These are phyloP conservation scores for Oligia strigilis DNA, from an alignment of 2,888 invertebrate genomes.

Conservation along the genomic window DNA sequence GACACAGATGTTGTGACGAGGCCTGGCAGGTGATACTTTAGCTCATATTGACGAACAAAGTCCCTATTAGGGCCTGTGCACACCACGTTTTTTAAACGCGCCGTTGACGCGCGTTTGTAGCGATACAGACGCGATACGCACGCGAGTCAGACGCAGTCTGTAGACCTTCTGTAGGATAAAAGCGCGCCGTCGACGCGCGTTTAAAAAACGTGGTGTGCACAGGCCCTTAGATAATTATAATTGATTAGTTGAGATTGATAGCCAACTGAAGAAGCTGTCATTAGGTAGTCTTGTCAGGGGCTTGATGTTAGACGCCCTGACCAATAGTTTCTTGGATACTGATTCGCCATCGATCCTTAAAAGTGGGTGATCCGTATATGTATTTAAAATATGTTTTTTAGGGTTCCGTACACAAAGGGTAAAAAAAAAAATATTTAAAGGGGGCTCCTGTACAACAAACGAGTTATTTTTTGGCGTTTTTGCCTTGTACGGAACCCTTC, in stretches of 20 bases:
- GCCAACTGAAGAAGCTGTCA: neutral
- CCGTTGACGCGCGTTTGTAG: too few relatives aligned
- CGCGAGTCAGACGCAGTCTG: too few relatives aligned
- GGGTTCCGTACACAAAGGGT: too few relatives aligned
- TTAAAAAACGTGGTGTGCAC: too few relatives aligned
- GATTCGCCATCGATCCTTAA: neutral
- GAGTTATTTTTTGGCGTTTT: too few relatives aligned
- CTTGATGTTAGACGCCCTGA: neutral
- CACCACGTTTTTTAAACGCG: too few relatives aligned
- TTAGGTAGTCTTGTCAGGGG: neutral
- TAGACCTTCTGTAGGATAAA: too few relatives aligned
- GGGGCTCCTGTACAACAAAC: too few relatives aligned
- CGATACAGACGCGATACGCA: too few relatives aligned
- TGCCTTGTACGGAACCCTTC: too few relatives aligned
- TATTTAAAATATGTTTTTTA: neutral
- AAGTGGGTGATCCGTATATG: neutral
- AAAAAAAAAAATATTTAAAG: too few relatives aligned
- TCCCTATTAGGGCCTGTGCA: neutral
- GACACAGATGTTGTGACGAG: constrained; percentile 33
- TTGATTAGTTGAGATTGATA: neutral
- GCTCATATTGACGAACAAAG: neutral
- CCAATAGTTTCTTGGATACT: neutral
- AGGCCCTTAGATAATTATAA: neutral
- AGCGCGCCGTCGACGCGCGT: too few relatives aligned
- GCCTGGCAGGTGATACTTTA: constrained; percentile 16